Base-by-base conservation (phyloP, 1,140 invertebrate genomes). In the Schlechtendalia chinensis region DNA sequence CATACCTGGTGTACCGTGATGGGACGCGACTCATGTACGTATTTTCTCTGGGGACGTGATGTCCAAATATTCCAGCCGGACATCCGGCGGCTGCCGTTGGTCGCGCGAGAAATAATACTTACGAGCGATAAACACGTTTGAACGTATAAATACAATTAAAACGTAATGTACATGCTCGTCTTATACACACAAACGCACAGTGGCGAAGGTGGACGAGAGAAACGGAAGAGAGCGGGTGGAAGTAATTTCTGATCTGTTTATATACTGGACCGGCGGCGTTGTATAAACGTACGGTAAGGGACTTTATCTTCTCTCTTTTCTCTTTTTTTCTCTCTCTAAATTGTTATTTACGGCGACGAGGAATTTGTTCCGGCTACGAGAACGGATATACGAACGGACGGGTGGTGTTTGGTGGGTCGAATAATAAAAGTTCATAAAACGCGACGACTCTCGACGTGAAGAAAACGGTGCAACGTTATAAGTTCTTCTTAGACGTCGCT, bases 401-500 rank as follows among this genome's bases (percentile, higher is more conserved):
- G n/a, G 39, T 6, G 32, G n/a, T 5, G 22, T 11, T 6, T 5
- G 14, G n/a, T 8, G 54, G 72, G 11, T 32, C 27, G n/a, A 45
- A 59, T 77, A 45, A 59, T 77, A 77, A 77, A 77, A 77, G 53
- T 45, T 32, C 32, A 77, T 77, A 77, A 77, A 77, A 77, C 56
- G 54, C n/a, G 54, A 29, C n/a, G 32, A 8, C 53, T 14, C n/a
- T 12, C 53, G 19, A 58, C 29, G 54, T 32, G 19, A 0, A 56
- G 22, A 50, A 69, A 61, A 45, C 56, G 29, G 56, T 47, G 39
- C 27, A 69, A 69, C 67, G 67, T 77, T 75, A 77, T 77, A 77
- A 77, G 56, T 77, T 77, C 74, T 77, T 59, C 74, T 77, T 77
- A 77, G 58, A n/a, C 29, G 29, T 45, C 19, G 10, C 54, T 59